Conservation (phyloP, 2,797 vertebrate genomes). For the Acanthurus leucopareius region DNA sequence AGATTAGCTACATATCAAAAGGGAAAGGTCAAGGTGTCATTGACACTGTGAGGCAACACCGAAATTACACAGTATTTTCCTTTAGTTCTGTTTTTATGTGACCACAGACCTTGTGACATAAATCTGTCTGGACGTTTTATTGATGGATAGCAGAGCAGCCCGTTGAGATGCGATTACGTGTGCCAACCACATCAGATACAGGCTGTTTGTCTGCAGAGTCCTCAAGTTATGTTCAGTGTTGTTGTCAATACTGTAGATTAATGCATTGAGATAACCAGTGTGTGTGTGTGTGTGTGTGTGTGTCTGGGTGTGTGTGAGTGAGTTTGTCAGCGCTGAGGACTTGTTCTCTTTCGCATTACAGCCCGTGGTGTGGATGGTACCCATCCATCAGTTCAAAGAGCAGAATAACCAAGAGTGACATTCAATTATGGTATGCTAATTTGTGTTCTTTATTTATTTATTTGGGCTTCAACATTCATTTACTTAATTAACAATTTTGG, state of each 20-base stretch:
- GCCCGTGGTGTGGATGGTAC: slow-evolving; percentile 53
- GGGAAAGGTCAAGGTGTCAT: slow-evolving; percentile 19
- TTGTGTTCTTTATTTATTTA: slow-evolving; percentile 79
- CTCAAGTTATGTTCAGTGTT: slow-evolving; percentile 43
- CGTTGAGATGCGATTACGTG: slow-evolving; percentile 46
- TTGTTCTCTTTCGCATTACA: slow-evolving; percentile 27
- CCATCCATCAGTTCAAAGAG: slow-evolving; percentile 80
- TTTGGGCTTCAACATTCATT: slow-evolving; percentile 77
- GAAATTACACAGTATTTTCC: neutral
- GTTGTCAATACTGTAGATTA: slow-evolving; percentile 61
- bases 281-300: slow-evolving; percentile 22
- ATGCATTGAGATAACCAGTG: slow-evolving; percentile 51
- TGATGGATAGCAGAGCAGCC: slow-evolving; percentile 30
- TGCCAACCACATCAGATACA: slow-evolving; percentile 33
- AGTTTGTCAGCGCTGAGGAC: slow-evolving; percentile 26
- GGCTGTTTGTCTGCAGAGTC: slow-evolving; percentile 23
- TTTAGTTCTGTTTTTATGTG: slow-evolving; percentile 17
- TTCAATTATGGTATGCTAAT: slow-evolving; percentile 87
- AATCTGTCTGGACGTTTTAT: slow-evolving; percentile 14
- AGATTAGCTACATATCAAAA: slow-evolving; percentile 17
- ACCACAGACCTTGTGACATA: slow-evolving; percentile 25
- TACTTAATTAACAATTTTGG: slow-evolving; percentile 84
- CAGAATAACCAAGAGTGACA: slow-evolving; percentile 83
- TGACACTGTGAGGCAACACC: neutral
- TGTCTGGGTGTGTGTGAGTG: slow-evolving; percentile 5